Conservation (phyloP, 92 coral and sea anemone species). For the Epizoanthus fatuus region DNA sequence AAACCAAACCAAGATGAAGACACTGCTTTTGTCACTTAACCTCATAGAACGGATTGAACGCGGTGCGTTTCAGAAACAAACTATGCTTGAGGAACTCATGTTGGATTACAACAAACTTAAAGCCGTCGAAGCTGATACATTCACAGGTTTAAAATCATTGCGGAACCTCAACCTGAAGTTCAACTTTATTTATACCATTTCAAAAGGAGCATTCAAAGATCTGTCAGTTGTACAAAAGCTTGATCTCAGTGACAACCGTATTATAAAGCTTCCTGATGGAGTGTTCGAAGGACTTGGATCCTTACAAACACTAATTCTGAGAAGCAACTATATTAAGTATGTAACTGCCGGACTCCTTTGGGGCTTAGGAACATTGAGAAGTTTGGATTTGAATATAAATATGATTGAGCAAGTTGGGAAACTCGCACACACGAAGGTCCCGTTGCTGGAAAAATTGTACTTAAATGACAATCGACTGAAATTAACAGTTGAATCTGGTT, state of each 20-base stretch:
- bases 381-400: slow-evolving; percentile 15
- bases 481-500: background rate
- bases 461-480: slow-evolving; percentile 29
- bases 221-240: background rate
- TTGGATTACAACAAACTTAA: slow-evolving; percentile 14
- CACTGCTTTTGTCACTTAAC: slow-evolving; percentile 1
- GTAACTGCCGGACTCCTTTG: slow-evolving; percentile 18
- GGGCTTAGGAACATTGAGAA: slow-evolving; percentile 4
- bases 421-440: background rate
- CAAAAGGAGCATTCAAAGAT: background rate
- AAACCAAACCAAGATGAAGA: background rate
- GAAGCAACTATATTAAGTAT: slow-evolving; percentile 13
- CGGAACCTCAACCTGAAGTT: slow-evolving; percentile 6
- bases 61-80: slow-evolving; percentile 21
- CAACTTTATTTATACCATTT: background rate
- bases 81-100: background rate
- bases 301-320: slow-evolving; percentile 19
- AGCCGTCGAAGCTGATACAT: background rate
- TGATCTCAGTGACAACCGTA: slow-evolving; percentile 16
- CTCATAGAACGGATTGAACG: background rate
- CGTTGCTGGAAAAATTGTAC: slow-evolving; percentile 6
- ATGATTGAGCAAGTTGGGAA: background rate
- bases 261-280: background rate
- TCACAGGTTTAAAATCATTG: slow-evolving; percentile 6
- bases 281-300: background rate